Percentiles rank a stretch among this genome's conserved stretches.
Evolutionary conservation across 2,113 vertebrate genomes (phyloP).

Genomic region (Ailurus styani): DNA sequence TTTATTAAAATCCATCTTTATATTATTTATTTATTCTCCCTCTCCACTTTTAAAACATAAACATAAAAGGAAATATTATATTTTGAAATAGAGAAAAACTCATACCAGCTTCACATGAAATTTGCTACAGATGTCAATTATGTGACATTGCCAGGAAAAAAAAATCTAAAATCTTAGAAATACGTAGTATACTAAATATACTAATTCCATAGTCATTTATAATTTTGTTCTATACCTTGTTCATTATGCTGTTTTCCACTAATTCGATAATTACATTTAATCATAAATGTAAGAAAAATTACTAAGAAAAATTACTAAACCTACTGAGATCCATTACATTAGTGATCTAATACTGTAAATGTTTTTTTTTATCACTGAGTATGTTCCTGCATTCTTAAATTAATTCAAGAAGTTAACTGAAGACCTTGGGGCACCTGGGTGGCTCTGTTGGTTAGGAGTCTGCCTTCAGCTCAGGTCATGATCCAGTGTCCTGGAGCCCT

Average conservation of each 20-base stretch:
- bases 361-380: background rate
- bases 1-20: background rate
- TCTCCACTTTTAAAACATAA: background rate
- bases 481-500: background rate
- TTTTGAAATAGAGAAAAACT: conserved; percentile 17
- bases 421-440: background rate
- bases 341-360: background rate
- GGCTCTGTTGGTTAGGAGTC: background rate
- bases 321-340: background rate
- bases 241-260: conserved; percentile 47
- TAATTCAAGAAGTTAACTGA: background rate
- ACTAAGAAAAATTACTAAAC: conserved; percentile 49
- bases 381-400: background rate
- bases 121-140: background rate
- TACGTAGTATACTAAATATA: too few species aligned
- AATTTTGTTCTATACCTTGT: conserved; percentile 51
- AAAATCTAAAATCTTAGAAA: conserved; percentile 16
- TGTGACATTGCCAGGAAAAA: background rate
- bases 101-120: background rate
- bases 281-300: conserved; percentile 55
- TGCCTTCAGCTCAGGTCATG: background rate
- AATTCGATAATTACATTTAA: conserved; percentile 58
- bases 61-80: background rate
- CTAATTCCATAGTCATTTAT: conserved; percentile 37
- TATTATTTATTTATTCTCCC: background rate